These are phyloP conservation scores for Coenonympha arcania DNA, from an alignment of 2,888 invertebrate genomes.

Conservation along the genomic window DNA sequence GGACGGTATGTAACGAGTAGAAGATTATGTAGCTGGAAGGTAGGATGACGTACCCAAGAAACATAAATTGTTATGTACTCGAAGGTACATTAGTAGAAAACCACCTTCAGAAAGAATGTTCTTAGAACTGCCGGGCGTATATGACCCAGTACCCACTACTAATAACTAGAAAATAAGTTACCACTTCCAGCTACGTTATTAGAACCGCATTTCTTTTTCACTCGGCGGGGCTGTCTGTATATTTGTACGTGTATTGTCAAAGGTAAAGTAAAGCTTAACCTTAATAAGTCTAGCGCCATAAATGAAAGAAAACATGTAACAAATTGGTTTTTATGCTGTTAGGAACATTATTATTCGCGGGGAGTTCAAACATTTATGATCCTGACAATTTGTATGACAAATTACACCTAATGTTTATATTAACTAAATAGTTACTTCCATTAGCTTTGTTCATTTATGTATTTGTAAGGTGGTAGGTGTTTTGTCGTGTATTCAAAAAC, in stretches of 20 bases:
- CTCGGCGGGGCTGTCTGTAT: neutral
- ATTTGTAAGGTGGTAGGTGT: neutral
- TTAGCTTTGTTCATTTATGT: neutral
- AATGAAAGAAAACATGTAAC: constrained; percentile 10
- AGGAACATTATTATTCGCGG: neutral
- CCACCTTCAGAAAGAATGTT: no score
- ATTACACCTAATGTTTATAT: constrained; percentile 7
- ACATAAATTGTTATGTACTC: no score
- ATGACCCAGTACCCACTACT: neutral
- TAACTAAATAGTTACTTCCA: neutral
- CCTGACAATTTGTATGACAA: constrained; percentile 5
- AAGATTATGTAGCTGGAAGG: no score
- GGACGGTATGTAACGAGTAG: no score
- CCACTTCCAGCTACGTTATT: neutral
- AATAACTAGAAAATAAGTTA: neutral
- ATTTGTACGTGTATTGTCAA: neutral
- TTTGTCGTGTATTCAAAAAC: no score
- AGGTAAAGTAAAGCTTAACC: constrained; percentile 6
- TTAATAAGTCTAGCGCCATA: constrained; percentile 11
- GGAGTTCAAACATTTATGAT: constrained; percentile 4
- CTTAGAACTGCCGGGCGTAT: no score
- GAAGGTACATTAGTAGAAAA: no score
- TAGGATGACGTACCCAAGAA: no score
- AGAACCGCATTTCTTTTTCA: neutral
- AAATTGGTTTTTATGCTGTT: constrained; percentile 12